These are phyloP conservation scores for Danionella dracula DNA, from an alignment of 2,797 vertebrate genomes.

Conservation along the genomic window DNA sequence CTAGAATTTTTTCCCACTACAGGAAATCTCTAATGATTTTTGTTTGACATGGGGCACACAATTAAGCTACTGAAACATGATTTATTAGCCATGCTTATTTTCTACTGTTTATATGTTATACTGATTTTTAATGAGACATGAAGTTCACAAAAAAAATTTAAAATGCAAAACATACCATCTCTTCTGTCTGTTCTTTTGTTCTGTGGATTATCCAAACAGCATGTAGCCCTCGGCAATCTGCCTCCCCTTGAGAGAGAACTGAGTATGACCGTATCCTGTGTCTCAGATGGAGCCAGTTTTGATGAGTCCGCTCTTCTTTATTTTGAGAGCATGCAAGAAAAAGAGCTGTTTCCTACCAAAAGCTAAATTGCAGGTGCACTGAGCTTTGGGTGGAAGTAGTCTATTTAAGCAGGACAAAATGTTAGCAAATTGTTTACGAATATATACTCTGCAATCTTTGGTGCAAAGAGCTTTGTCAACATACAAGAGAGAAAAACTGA, in stretches of 20 bases:
- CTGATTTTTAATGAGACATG: too few species aligned
- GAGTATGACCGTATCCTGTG: constrained; percentile 30
- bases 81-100: not conserved
- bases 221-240: not conserved
- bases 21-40: constrained; percentile 6
- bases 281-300: constrained; percentile 35
- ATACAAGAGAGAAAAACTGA: constrained; percentile 10
- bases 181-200: constrained; percentile 21
- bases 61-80: constrained; percentile 12
- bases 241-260: constrained; percentile 9
- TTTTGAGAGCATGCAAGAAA: constrained; percentile 36
- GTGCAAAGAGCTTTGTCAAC: constrained; percentile 39
- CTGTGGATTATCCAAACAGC: constrained; percentile 11
- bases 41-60: not conserved
- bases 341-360: constrained; percentile 22
- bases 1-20: not conserved
- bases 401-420: constrained; percentile 29
- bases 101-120: not conserved
- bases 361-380: constrained; percentile 41
- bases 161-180: constrained; percentile 11
- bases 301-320: constrained; percentile 40
- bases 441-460: constrained; percentile 38
- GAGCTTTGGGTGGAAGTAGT: not conserved
- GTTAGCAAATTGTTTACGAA: constrained; percentile 13
- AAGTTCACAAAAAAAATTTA: not conserved